Percentiles rank a stretch among this genome's conserved stretches.
These are phyloP conservation scores for Muscidifurax raptorellus DNA, from an alignment of 1,140 invertebrate species.

Conservation along the genomic window DNA sequence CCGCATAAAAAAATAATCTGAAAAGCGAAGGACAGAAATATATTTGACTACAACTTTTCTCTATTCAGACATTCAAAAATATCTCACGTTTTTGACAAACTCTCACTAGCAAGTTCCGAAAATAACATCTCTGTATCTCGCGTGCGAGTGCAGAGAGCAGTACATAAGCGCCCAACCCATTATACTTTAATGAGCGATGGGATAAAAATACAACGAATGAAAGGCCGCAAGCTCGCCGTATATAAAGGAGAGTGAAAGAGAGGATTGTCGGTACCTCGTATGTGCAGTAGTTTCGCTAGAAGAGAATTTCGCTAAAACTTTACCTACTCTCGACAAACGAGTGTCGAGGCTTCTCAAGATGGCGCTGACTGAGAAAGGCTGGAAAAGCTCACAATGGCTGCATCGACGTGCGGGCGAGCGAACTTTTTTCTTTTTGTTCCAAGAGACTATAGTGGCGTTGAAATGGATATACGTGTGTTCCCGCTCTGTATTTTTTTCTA, in stretches of 20 bases:
- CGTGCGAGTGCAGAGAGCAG: no score
- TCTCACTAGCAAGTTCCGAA: no score
- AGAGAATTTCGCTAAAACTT: conserved; percentile 22
- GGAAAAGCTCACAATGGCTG: not conserved
- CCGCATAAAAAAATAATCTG: no score
- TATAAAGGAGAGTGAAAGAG: not conserved
- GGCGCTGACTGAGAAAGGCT: not conserved
- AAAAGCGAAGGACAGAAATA: no score
- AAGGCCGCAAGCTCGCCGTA: not conserved
- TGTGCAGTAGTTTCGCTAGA: not conserved
- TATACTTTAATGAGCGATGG: not conserved
- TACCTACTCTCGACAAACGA: not conserved
- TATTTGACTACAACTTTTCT: no score
- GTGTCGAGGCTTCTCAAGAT: conserved; percentile 14
- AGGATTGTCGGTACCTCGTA: not conserved
- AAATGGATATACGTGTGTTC: not conserved
- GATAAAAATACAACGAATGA: conserved; percentile 12
- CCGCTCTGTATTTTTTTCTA: not conserved
- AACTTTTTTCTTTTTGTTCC: not conserved
- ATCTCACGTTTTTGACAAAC: no score
- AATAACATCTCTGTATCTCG: no score
- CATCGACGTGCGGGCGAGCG: not conserved
- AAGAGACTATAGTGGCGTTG: no score
- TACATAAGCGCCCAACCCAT: not conserved
- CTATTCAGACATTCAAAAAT: no score